phyloP scores from a whole-genome alignment of 2,113 vertebrate genomes.

The Cryptomyrus ogoouensis region DNA sequence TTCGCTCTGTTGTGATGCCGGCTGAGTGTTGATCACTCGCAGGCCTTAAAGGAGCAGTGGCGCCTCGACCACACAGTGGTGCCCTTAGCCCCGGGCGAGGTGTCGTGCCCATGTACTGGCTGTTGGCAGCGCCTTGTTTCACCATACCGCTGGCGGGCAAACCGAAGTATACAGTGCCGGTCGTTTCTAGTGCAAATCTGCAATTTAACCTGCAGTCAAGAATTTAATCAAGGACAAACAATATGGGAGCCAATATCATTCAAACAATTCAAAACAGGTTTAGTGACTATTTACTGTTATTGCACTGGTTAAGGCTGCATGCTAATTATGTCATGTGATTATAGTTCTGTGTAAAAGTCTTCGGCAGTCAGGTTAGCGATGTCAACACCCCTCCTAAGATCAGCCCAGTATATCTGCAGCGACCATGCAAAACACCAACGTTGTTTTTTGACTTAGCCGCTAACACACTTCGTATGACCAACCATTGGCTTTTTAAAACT shows the following conservation, averaged over 20 bases:
- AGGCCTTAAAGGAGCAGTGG: neutral
- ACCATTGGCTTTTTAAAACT: neutral
- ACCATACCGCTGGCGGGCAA: neutral
- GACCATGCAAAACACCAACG: neutral
- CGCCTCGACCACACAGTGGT: neutral
- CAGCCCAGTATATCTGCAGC: neutral
- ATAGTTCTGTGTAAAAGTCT: neutral
- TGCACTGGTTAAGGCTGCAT: neutral
- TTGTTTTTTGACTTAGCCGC: neutral
- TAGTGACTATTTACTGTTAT: neutral
- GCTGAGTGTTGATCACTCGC: neutral
- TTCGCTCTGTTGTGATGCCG: neutral
- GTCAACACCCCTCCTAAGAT: neutral
- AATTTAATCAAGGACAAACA: neutral
- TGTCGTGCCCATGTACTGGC: neutral
- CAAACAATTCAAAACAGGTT: neutral
- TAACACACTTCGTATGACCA: neutral
- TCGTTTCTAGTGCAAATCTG: neutral
- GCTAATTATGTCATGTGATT: neutral
- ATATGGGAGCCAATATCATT: neutral
- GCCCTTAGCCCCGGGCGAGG: neutral
- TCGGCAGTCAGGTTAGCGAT: neutral
- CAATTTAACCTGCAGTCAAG: neutral
- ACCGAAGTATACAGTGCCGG: neutral
- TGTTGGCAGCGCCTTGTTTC: neutral